A percentile compares a stretch with the other conserved stretches of the same genome.
Evolutionary conservation across 2,888 invertebrate genomes (phyloP).

Genomic region (Zonitis immaculata): DNA sequence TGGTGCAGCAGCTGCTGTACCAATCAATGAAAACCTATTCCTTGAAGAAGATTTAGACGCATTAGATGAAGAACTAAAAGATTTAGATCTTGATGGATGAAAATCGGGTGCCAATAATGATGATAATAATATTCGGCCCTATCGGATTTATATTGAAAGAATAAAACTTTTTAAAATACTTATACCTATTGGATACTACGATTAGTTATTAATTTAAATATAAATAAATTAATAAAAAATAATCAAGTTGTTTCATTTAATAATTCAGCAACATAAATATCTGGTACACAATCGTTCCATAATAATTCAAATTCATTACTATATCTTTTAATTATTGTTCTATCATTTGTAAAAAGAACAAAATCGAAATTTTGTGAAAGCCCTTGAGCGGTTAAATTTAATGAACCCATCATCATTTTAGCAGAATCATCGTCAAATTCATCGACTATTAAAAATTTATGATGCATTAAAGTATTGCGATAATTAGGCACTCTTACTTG

Average conservation of each 20-base stretch:
- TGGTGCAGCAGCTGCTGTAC: conserved; percentile 58
- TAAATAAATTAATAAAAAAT: too few relatives aligned
- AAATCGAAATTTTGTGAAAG: conserved; percentile 36
- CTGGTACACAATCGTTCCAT: conserved; percentile 23
- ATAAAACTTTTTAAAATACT: too few relatives aligned
- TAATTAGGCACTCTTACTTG: conserved; percentile 46
- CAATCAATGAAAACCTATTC: conserved; percentile 92
- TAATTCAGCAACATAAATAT: not conserved
- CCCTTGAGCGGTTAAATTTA: conserved; percentile 39
- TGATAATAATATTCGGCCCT: conserved; percentile 8
- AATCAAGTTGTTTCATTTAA: not conserved
- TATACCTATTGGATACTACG: not conserved
- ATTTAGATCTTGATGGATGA: conserved; percentile 67
- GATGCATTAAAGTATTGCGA: conserved; percentile 64
- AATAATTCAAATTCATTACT: conserved; percentile 37
- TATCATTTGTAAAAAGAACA: conserved; percentile 35
- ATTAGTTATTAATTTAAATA: conserved; percentile 1
- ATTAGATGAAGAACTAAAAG: conserved; percentile 76
- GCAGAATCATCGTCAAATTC: conserved; percentile 25
- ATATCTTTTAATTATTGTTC: conserved; percentile 29
- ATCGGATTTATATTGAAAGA: conserved; percentile 4
- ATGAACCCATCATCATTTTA: conserved; percentile 38
- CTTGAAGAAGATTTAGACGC: conserved; percentile 77
- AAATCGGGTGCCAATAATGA: conserved; percentile 4
- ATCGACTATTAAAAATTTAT: conserved; percentile 54